Base-by-base conservation (phyloP, 2,797 vertebrate genomes). In the Anniella stebbinsi region DNA sequence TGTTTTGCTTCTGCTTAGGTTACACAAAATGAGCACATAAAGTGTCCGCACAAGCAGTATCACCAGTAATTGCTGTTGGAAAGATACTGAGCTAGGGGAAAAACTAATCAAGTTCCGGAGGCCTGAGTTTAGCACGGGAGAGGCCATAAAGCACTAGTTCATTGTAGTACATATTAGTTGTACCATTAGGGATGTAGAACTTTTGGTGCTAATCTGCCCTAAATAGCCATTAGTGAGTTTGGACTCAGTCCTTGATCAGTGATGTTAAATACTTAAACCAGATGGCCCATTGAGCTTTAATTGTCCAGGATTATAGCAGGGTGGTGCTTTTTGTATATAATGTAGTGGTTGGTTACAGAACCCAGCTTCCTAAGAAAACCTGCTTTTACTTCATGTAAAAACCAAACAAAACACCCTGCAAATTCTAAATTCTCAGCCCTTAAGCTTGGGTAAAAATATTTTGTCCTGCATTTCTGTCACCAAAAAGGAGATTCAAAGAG, bases 1-100 rank as follows among this genome's bases (percentile, higher is more conserved):
- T 80, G 17, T 67, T 51, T 94, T 23, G 30, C 72, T 63, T 89
- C 66, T 92, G 67, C 54, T 89, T 93, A 41, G 80, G 28, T 41
- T 89, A 72, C 41, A 3, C 83, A 87, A 89, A 57, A 36, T n/a
- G n/a, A 0, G 0, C 9, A 2, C 60, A 76, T 82, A 83, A 92
- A 85, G 66, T 88, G 1, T 76, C 82, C 88, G 54, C 51, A 13
- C 41, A 88, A 67, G 82, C 86, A 88, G 51, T 84, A 30, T 4
- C 78, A 69, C 33, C 36, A 84, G 78, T 82, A 89, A 92, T 87
- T 92, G 80, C 72, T 51, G 1, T 80, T 90, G 87, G 73, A 80
- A 88, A 80, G 28, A 45, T 80, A 80, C 33, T 82, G 84, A 36
- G 33, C 54, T 63, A 23, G 67, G 87, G 76, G 81, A 88, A 72